Base-by-base conservation (phyloP, 2,797 vertebrate species). In the Alauda arvensis region DNA sequence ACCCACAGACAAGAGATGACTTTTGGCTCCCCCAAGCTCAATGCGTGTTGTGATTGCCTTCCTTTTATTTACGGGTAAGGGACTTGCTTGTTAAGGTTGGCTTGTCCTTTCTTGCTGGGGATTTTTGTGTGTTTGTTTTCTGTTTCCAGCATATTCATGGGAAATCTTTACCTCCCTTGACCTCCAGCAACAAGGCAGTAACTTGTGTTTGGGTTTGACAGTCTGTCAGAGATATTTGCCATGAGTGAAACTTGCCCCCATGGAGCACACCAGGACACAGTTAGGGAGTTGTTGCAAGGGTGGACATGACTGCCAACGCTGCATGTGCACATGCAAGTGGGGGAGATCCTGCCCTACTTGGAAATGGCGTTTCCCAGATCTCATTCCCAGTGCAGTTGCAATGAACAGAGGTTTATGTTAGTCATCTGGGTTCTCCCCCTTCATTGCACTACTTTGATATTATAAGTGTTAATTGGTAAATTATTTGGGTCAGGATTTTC, bases 41-140 rank as follows among this genome's bases (percentile, higher is more conserved):
- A 63, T 4, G 14, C 39, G 25, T 51, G 59, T 86, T 88, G 77
- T 71, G 87, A 89, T 91, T 87, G 85, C 75, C 77, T 69, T 55
- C 75, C n/a, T 77, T 90, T 92, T 92, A 88, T 90, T 94, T 92
- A 93, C 0, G 11, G 85, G 69, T 93, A 93, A 72, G 28, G 75
- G 87, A 69, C 72, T 86, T 25, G 46, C 87, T 90, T 80, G 80
- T 86, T 92, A 82, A 91, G 83, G 34, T 83, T 93, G 90, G 83
- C 93, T 90, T 94, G 91, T 93, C 82, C 89, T 81, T 94, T 94
- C 92, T 94, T 94, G 91, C 87, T 91, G 79, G 85, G 91, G 81
- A 91, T 89, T 94, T 94, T 83, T 78, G 13, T 45, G 49, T 66
- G 46, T 87, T 93, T 93, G 63, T 71, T 90, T 86, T 92, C 52